These are phyloP conservation scores for Campylomormyrus numenius DNA, from an alignment of 2,113 vertebrate species.

Conservation along the genomic window DNA sequence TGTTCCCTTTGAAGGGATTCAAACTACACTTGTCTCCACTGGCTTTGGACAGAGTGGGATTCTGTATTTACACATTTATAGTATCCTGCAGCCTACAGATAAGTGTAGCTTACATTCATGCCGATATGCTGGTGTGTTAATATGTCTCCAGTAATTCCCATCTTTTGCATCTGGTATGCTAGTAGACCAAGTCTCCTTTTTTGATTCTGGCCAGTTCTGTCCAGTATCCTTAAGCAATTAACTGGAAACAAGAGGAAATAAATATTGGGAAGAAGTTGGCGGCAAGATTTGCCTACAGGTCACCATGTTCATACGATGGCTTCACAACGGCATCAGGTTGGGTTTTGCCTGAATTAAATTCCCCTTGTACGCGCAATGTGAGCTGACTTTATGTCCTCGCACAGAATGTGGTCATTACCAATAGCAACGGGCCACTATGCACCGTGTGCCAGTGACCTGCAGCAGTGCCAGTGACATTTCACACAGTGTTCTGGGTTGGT, in stretches of 20 bases:
- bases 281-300: background rate
- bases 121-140: too few relatives aligned
- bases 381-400: background rate
- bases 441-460: background rate
- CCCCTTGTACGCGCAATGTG: background rate
- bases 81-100: background rate
- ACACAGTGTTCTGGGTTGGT: background rate
- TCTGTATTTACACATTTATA: too few relatives aligned
- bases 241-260: background rate
- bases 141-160: too few relatives aligned
- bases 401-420: background rate
- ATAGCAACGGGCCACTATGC: background rate
- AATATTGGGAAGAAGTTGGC: too few relatives aligned
- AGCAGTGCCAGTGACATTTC: background rate
- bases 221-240: background rate
- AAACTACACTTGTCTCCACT: background rate
- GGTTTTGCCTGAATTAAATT: background rate
- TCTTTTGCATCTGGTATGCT: background rate
- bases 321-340: background rate
- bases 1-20: background rate
- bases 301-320: background rate
- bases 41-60: background rate
- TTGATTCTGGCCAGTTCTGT: background rate
- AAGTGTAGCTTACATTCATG: background rate
- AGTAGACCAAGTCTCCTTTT: background rate